These are phyloP conservation scores for Drosophila anceps DNA, from an alignment of 2,888 invertebrate species.

Conservation along the genomic window DNA sequence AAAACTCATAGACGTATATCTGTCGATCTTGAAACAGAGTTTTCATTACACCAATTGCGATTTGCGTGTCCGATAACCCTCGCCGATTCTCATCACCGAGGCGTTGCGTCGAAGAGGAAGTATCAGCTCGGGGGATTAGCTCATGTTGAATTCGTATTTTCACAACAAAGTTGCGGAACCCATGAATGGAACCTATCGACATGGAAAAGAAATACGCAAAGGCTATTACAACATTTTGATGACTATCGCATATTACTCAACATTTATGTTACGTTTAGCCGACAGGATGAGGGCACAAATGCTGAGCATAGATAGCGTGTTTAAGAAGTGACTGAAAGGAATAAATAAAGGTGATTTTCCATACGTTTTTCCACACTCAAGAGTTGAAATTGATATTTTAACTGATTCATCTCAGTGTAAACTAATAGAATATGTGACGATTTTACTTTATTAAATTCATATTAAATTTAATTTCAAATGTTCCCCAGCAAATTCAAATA, in stretches of 20 bases:
- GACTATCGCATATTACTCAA: conserved; percentile 8
- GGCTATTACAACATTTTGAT: conserved; percentile 5
- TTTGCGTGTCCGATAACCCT: conserved; percentile 30
- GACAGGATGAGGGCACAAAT: background rate
- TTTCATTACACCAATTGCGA: conserved; percentile 44
- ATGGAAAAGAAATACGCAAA: background rate
- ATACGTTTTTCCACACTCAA: no score
- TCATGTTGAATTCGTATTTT: conserved; percentile 28
- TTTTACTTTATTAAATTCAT: no score
- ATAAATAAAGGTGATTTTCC: background rate
- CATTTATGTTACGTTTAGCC: background rate
- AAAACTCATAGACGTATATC: conserved; percentile 16
- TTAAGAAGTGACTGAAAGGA: background rate
- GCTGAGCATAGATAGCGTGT: background rate
- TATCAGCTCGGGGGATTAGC: conserved; percentile 35
- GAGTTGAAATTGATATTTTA: no score
- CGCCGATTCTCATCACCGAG: conserved; percentile 8
- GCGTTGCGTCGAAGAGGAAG: conserved; percentile 22
- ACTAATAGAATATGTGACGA: no score
- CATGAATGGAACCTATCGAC: conserved; percentile 15
- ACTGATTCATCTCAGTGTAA: no score
- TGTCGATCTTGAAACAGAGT: conserved; percentile 32
- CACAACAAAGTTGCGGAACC: conserved; percentile 26
- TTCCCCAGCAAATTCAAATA: no score
- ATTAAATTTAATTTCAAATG: no score